Percentiles rank a stretch among this genome's conserved stretches.
Conservation (phyloP, 2,797 vertebrate species). For the Channallabes apus region DNA sequence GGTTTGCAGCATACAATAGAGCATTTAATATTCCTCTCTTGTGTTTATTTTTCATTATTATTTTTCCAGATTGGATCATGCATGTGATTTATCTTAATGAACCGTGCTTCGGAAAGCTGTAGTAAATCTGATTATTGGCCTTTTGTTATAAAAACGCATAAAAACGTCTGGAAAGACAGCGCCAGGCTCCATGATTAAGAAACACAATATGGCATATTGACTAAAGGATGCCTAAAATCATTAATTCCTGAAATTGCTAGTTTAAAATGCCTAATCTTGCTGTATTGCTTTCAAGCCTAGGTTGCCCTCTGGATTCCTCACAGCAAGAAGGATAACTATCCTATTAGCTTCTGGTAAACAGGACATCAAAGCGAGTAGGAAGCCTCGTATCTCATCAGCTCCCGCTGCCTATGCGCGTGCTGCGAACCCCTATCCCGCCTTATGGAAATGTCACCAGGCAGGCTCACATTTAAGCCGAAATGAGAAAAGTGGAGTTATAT, state of each 20-base stretch:
- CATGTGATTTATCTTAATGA: background rate
- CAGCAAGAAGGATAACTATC: slow-evolving; percentile 42
- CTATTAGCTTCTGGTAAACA: slow-evolving; percentile 57
- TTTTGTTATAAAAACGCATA: background rate
- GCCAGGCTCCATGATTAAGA: slow-evolving; percentile 16
- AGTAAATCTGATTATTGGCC: background rate
- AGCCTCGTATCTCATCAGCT: slow-evolving; percentile 45
- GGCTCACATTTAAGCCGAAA: slow-evolving; percentile 40
- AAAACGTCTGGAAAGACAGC: background rate
- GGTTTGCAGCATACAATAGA: background rate
- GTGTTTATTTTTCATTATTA: background rate
- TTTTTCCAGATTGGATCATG: background rate
- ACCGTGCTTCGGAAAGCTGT: background rate
- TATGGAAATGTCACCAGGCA: slow-evolving; percentile 51
- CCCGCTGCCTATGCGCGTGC: slow-evolving; percentile 50
- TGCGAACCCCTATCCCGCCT: slow-evolving; percentile 16
- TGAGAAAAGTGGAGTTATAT: slow-evolving; percentile 38
- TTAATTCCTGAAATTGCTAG: slow-evolving; percentile 23
- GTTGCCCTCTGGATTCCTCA: slow-evolving; percentile 41
- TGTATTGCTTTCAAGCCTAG: slow-evolving; percentile 16
- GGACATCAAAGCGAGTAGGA: slow-evolving; percentile 43
- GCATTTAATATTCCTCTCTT: background rate
- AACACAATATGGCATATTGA: slow-evolving; percentile 17
- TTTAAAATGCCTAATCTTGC: slow-evolving; percentile 1
- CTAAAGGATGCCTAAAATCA: slow-evolving; percentile 7